Conservation (phyloP, 2,113 vertebrate genomes). For the Bungarus multicinctus region DNA sequence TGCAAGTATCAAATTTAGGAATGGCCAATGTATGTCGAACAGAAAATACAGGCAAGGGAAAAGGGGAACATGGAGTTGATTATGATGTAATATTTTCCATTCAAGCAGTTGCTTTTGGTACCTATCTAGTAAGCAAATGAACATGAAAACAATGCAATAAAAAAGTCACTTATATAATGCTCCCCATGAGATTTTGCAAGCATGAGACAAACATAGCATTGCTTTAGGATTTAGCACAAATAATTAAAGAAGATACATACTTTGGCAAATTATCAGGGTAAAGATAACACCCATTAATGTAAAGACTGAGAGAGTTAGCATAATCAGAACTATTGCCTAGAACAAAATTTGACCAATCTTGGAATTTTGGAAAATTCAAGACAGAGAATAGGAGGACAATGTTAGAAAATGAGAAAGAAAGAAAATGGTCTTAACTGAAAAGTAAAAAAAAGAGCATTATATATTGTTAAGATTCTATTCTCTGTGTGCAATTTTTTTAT, state of each 20-base stretch:
- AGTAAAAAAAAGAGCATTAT: slow-evolving; percentile 35
- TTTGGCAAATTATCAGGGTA: background rate
- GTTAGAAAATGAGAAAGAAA: slow-evolving; percentile 34
- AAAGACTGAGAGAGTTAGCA: background rate
- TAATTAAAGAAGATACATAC: background rate
- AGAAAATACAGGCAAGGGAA: background rate
- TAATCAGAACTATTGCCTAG: slow-evolving; percentile 32
- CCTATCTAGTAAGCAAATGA: background rate
- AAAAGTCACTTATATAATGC: background rate
- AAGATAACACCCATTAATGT: background rate
- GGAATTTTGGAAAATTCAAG: slow-evolving; percentile 20
- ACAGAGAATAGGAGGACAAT: slow-evolving; percentile 13
- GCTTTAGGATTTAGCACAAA: background rate
- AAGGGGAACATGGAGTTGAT: background rate
- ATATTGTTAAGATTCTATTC: slow-evolving; percentile 23
- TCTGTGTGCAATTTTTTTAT: slow-evolving; percentile 19
- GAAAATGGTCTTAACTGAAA: slow-evolving; percentile 38
- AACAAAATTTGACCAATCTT: slow-evolving; percentile 11
- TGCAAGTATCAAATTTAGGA: background rate
- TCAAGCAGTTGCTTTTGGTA: background rate
- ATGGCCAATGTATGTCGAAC: background rate
- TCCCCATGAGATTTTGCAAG: slow-evolving; percentile 1
- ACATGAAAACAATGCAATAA: background rate
- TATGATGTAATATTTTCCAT: background rate
- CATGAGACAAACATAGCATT: background rate